A percentile compares a stretch with the other conserved stretches of the same genome.
Evolutionary conservation across 37 sponge, comb jelly and placozoan genomes (phyloP).

Genomic region (Ephydatia muelleri): DNA sequence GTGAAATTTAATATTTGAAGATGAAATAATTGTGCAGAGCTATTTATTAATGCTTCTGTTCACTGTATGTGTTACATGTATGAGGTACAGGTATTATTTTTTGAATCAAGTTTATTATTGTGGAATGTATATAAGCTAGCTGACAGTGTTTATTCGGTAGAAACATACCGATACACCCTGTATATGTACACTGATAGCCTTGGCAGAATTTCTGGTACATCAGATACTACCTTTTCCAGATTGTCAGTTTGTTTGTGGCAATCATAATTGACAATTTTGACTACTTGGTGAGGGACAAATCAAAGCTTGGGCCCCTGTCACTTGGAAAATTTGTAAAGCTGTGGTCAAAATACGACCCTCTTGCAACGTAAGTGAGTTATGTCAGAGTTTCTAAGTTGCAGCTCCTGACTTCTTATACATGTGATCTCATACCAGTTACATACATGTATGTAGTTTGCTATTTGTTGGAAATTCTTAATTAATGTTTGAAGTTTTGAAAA

Average conservation of each 20-base stretch:
- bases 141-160: too few relatives aligned
- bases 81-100: too few relatives aligned
- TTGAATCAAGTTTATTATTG: too few relatives aligned
- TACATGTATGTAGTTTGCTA: neutral
- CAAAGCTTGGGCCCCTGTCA: slow-evolving; percentile 73
- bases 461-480: neutral
- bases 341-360: slow-evolving; percentile 74
- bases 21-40: too few relatives aligned
- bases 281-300: slow-evolving; percentile 74
- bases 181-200: too few relatives aligned
- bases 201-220: neutral
- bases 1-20: too few relatives aligned
- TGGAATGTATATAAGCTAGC: too few relatives aligned
- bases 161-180: too few relatives aligned
- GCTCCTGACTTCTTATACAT: neutral
- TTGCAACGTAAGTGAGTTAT: slow-evolving; percentile 46
- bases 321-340: slow-evolving; percentile 59
- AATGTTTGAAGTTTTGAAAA: neutral
- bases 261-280: slow-evolving; percentile 92
- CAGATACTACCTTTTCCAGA: slow-evolving; percentile 34
- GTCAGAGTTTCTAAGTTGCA: neutral
- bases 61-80: too few relatives aligned
- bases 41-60: too few relatives aligned
- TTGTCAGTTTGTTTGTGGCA: slow-evolving; percentile 83
- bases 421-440: neutral